phyloP scores from a whole-genome alignment of 1,140 invertebrate genomes.

The Tetragonula clypearis region DNA sequence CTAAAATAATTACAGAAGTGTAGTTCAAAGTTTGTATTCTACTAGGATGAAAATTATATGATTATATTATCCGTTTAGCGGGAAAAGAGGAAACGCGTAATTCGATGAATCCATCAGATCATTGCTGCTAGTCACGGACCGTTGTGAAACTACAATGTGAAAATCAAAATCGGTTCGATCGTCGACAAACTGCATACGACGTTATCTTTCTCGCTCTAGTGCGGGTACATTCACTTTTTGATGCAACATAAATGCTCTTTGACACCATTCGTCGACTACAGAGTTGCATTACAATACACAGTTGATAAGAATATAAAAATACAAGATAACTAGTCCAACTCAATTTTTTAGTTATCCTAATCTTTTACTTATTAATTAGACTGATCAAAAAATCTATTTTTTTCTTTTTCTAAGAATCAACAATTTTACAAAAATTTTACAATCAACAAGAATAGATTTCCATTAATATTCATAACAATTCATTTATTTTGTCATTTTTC shows the following conservation, averaged over 20 bases:
- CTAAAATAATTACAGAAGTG: background rate
- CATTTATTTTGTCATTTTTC: background rate
- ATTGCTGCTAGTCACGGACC: background rate
- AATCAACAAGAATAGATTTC: background rate
- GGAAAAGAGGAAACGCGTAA: background rate
- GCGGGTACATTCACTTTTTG: background rate
- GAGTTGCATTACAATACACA: too few species aligned
- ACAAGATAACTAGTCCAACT: too few species aligned
- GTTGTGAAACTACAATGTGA: background rate
- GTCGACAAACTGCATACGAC: background rate
- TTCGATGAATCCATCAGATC: background rate
- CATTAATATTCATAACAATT: background rate
- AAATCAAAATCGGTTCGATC: slow-evolving; percentile 2
- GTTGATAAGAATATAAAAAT: background rate
- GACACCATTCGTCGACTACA: background rate
- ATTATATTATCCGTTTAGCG: background rate
- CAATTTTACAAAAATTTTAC: too few species aligned
- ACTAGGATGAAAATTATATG: background rate
- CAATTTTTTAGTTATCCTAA: too few species aligned
- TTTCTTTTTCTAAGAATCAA: too few species aligned
- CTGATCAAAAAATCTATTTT: too few species aligned
- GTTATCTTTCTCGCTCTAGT: background rate
- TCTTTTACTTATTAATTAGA: too few species aligned
- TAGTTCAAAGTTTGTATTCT: background rate
- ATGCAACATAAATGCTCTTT: background rate